Evolutionary conservation across 2,888 invertebrate genomes (phyloP).

Genomic region (Steromphala cineraria): DNA sequence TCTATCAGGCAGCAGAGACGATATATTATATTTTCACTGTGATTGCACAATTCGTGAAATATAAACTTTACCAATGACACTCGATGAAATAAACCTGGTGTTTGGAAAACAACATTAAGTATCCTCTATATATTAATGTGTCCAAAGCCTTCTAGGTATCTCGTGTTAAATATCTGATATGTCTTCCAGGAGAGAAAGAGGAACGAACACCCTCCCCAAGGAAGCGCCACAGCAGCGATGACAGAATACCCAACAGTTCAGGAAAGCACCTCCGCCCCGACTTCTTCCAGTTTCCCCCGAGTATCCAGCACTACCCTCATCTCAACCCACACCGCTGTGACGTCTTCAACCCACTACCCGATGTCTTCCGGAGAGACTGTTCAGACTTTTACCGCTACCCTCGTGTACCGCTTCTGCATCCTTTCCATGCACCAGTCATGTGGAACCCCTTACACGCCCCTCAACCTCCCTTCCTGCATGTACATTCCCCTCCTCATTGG

Average conservation of each 20-base stretch:
- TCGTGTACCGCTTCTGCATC: not conserved
- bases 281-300: not conserved
- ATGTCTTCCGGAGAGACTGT: not conserved
- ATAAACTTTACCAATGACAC: no score
- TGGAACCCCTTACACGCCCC: not conserved
- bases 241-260: not conserved
- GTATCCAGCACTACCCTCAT: not conserved
- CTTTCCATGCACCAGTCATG: not conserved
- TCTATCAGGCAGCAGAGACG: no score
- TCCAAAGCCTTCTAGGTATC: no score
- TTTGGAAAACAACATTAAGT: no score
- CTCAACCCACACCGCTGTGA: not conserved
- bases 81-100: no score
- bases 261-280: not conserved
- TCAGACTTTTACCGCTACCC: not conserved
- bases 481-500: not conserved
- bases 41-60: no score
- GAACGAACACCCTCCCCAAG: not conserved
- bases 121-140: no score
- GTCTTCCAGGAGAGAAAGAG: not conserved
- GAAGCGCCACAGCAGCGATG: not conserved
- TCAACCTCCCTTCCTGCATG: not conserved
- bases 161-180: not conserved
- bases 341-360: not conserved
- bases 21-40: no score